Evolutionary conservation across 2,113 vertebrate species (phyloP), one percentile per base, ranked within the genome.

Genomic region (Nibea coibor): DNA sequence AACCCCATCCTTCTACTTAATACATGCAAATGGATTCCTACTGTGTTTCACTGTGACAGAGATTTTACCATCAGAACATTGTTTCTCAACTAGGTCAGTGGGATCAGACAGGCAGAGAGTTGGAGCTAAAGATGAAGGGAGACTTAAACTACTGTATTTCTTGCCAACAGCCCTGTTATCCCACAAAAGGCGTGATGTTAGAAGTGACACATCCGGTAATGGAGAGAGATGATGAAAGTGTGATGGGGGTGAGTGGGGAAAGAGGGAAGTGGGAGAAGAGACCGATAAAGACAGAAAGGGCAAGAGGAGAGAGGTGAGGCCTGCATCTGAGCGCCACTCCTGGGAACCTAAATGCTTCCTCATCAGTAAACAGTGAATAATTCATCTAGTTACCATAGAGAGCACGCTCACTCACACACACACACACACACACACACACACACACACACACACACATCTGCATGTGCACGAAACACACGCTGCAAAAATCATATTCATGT

Each of bases 321-420:
- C 80, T 80, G 84, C 54, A 68, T 85, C 85, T 86, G 82, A 94
- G 88, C 88, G 76, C 78, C 82, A 93, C 94, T 95, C 93, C 80
- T 87, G 94, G 93, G 94, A 95, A 72, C 84, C 85, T 95, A 95
- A 96, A 95, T 94, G 94, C 90, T 93, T 95, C 93, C 93, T 96
- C 93, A 91, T 91, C 90, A 88, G 91, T 93, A 92, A 92, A 91
- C 89, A 91, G 93, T 96, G 93, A 97, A 96, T 97, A 95, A 96
- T 96, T 96, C 93, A 96, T 95, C 85, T 84, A 87, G 86, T 95
- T 93, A 86, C 91, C 83, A 83, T 66, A 90, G 87, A 73, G 61
- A 80, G 72, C 80, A 80, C 80, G 78, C 75, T 67, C 75, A 67
- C 65, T 56, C 51, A 87, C 83, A 87, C 84, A 69, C 63, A 66